Base-by-base conservation (phyloP, 2,113 vertebrate genomes). In the Xerus inauris region DNA sequence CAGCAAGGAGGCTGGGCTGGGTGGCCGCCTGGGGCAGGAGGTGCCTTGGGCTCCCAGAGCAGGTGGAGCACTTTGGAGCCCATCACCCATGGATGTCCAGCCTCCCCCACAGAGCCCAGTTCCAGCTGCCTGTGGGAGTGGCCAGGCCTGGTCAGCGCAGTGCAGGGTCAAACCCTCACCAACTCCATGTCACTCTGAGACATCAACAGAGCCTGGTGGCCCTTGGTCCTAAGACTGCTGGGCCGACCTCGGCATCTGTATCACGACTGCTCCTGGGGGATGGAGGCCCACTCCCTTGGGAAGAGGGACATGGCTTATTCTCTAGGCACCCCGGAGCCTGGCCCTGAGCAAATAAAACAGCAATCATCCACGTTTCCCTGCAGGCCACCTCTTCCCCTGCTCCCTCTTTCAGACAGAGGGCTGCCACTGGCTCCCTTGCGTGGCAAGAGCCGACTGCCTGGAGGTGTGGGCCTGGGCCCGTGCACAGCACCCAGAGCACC, bases 121-220 rank as follows among this genome's bases (percentile, higher is more conserved):
- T 13, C 75, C 54, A 38, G 79, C 59, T 30, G 10, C 24, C 2
- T 17, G 1, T 7, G 10, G 28, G 38, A 45, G 40, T 35, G 65
- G 65, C 32, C 65, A 2, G 65, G 32, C 32, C 65, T 67, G 65
- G 65, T 13, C 65, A 69, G 32, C 65, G n/a, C 65, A 35, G 35
- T 0, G 16, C 16, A 35, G 14, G 86, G 1, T 24, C 14, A 1
- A 59, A 26, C n/a, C 1, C 32, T 40, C 20, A 0, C 12, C 51
- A 28, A 14, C 1, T 14, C n/a, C 54, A 3, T 10, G 12, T 3
- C 12, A 35, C 38, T 28, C 42, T 4, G 12, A 57, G 65, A 9
- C 1, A 8, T 3, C 8, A 0, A 28, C 12, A 3, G 0, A 9
- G n/a, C 26, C 22, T 17, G 7, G 12, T 4, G 38, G 35, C 2